These are phyloP conservation scores for Platichthys stellatus DNA, from an alignment of 2,113 vertebrate genomes.

Conservation along the genomic window DNA sequence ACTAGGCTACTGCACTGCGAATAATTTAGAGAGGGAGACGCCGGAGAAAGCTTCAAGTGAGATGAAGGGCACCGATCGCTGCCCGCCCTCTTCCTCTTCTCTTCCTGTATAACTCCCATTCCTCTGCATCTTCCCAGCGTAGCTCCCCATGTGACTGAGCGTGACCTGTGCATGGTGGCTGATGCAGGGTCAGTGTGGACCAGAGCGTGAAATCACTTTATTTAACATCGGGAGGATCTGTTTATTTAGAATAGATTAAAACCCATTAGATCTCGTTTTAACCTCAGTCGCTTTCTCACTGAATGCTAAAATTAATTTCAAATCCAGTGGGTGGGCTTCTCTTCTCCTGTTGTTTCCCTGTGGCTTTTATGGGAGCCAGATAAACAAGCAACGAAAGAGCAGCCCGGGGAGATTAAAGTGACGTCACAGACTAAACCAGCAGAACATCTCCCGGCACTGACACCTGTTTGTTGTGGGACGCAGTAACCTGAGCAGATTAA, in stretches of 20 bases:
- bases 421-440: slow-evolving; percentile 21
- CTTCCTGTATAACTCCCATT: slow-evolving; percentile 7
- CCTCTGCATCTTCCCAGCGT: slow-evolving; percentile 29
- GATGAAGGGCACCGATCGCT: slow-evolving; percentile 42
- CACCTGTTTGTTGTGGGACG: slow-evolving; percentile 39
- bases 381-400: not conserved
- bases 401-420: slow-evolving; percentile 30
- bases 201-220: slow-evolving; percentile 71
- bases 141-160: slow-evolving; percentile 55
- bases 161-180: slow-evolving; percentile 45
- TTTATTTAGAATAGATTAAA: too few species aligned
- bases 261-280: too few species aligned
- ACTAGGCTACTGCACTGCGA: slow-evolving; percentile 75
- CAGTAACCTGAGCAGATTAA: slow-evolving; percentile 40
- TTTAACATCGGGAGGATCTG: slow-evolving; percentile 38
- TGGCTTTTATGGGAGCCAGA: slow-evolving; percentile 3
- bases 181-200: slow-evolving; percentile 54
- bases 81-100: slow-evolving; percentile 33
- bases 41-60: too few species aligned
- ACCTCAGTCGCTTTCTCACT: not conserved
- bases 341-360: not conserved
- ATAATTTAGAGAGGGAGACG: slow-evolving; percentile 39
- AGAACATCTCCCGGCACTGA: slow-evolving; percentile 17
- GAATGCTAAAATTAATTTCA: slow-evolving; percentile 19
- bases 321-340: slow-evolving; percentile 2